Evolutionary conservation across 2,797 vertebrate genomes (phyloP).

Genomic region (Sebastes melanostomus): DNA sequence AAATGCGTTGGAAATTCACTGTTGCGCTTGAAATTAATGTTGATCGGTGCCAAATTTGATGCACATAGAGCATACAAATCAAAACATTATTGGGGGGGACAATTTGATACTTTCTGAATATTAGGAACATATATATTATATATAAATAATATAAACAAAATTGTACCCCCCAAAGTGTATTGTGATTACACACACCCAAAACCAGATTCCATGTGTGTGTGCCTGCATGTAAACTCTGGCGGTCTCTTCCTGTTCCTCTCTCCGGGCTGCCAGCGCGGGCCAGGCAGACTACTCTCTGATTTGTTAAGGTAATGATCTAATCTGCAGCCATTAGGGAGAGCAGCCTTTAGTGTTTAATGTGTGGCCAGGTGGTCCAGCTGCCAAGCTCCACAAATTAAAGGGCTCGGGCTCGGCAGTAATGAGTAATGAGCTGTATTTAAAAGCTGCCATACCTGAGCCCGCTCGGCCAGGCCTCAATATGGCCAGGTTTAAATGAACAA

Average conservation of each 20-base stretch:
- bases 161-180: not conserved
- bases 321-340: slow-evolving; percentile 77
- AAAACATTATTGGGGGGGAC: not conserved
- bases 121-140: not conserved
- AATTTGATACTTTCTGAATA: not conserved
- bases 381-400: slow-evolving; percentile 76
- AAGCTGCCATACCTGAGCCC: slow-evolving; percentile 70
- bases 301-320: slow-evolving; percentile 83
- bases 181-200: not conserved
- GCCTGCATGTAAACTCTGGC: not conserved
- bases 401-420: slow-evolving; percentile 65
- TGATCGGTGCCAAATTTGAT: not conserved
- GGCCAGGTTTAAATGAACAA: slow-evolving; percentile 69
- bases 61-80: not conserved
- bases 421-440: slow-evolving; percentile 80
- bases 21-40: not conserved
- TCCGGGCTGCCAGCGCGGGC: slow-evolving; percentile 56
- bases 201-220: not conserved
- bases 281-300: slow-evolving; percentile 65
- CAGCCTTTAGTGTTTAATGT: slow-evolving; percentile 80
- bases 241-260: slow-evolving; percentile 21
- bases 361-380: slow-evolving; percentile 82
- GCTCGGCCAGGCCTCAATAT: slow-evolving; percentile 68
- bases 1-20: not conserved
- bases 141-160: not conserved